Percentiles rank a stretch among this genome's conserved stretches.
Evolutionary conservation across 2,888 invertebrate species (phyloP).

Genomic region (Pterobdella sp.): DNA sequence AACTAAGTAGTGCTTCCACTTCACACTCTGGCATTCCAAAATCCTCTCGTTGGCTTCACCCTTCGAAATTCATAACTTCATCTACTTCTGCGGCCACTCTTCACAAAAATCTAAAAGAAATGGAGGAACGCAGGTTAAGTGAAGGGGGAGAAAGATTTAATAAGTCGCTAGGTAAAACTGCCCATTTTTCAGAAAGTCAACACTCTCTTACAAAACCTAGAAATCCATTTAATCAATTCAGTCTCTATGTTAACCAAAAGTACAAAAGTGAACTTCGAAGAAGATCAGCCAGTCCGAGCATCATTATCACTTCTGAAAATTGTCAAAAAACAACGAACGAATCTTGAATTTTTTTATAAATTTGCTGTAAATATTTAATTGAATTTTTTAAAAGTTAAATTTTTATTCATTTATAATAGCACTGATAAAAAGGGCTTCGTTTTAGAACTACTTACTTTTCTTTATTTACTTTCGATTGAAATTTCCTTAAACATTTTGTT

Average conservation of each 20-base stretch:
- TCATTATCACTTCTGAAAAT: slow-evolving; percentile 11
- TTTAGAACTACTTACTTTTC: too few relatives aligned
- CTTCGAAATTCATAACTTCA: background rate
- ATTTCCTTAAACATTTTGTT: too few relatives aligned
- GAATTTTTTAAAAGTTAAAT: too few relatives aligned
- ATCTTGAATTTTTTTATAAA: too few relatives aligned
- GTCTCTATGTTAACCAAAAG: background rate
- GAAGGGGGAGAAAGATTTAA: background rate
- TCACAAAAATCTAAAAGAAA: background rate
- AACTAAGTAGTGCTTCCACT: background rate
- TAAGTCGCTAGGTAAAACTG: background rate
- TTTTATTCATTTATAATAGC: too few relatives aligned
- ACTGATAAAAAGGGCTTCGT: too few relatives aligned
- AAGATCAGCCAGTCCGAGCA: slow-evolving; percentile 25
- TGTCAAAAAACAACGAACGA: too few relatives aligned
- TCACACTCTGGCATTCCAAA: background rate
- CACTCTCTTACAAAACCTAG: background rate
- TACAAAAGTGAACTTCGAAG: slow-evolving; percentile 17
- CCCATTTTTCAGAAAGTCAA: background rate
- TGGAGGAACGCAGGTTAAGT: background rate
- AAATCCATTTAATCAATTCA: background rate
- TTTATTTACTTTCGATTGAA: too few relatives aligned
- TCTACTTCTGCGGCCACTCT: background rate
- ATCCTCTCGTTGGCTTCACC: background rate
- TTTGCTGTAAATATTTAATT: too few relatives aligned